A percentile compares a stretch with the other conserved stretches of the same genome.
phyloP scores from a whole-genome alignment of 1,140 invertebrate species.

The Drosophila guanche region DNA sequence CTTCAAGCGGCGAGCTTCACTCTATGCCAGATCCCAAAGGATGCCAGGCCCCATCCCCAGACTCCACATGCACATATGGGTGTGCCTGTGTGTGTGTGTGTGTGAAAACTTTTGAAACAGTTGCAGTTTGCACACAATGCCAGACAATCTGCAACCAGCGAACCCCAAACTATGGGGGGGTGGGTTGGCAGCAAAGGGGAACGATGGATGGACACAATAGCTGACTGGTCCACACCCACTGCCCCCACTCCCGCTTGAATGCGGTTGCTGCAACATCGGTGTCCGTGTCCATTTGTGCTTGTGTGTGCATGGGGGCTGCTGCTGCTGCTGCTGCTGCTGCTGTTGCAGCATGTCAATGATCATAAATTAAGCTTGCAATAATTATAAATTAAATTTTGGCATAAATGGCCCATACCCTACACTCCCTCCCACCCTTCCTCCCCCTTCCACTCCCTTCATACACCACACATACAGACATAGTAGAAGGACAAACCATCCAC shows the following conservation, averaged over 20 bases:
- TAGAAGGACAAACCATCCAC: conserved; percentile 32
- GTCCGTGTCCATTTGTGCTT: conserved; percentile 3
- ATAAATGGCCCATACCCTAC: conserved; percentile 59
- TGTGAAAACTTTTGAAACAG: conserved; percentile 71
- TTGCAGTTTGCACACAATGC: conserved; percentile 75
- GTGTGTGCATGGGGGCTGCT: conserved; percentile 21
- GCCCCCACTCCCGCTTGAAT: conserved; percentile 9
- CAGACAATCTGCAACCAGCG: conserved; percentile 36
- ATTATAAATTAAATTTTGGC: conserved; percentile 83
- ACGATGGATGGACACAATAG: conserved; percentile 50
- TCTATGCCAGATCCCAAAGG: conserved; percentile 28
- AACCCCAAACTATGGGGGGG: background rate
- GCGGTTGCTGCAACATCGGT: conserved; percentile 6
- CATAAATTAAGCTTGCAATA: conserved; percentile 82
- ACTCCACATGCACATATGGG: background rate
- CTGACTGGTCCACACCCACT: conserved; percentile 19
- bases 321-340: background rate
- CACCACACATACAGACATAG: conserved; percentile 2
- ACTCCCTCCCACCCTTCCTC: background rate
- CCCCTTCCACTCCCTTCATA: no score
- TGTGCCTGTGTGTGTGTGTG: conserved; percentile 4
- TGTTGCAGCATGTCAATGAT: conserved; percentile 78
- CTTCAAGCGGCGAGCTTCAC: conserved; percentile 50
- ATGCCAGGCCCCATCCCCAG: conserved; percentile 37
- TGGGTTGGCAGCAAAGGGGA: background rate